A percentile compares a stretch with the other conserved stretches of the same genome.
These are phyloP conservation scores for Hirundichthys speculiger DNA, from an alignment of 2,113 vertebrate species.

Conservation along the genomic window DNA sequence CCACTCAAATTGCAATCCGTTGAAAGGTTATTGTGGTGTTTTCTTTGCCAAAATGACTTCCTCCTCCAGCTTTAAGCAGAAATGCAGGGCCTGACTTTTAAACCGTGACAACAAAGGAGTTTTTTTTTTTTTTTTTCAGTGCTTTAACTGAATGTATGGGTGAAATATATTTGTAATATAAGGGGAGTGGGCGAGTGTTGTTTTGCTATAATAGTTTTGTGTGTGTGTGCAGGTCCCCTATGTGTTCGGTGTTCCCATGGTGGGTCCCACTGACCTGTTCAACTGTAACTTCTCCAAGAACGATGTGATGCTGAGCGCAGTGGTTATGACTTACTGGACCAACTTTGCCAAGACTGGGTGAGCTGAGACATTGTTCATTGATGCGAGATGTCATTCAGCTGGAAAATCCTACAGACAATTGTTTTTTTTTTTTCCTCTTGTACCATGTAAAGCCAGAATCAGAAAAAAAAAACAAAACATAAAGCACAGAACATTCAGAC, in stretches of 20 bases:
- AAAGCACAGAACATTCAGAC: constrained; percentile 1
- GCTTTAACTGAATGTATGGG: neutral
- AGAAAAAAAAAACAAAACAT: constrained; percentile 24
- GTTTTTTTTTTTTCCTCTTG: constrained; percentile 5
- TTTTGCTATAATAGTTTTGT: no score
- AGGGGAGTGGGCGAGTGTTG: no score
- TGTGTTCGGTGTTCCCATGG: constrained; percentile 96
- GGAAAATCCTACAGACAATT: constrained; percentile 4
- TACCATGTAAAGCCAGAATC: constrained; percentile 6
- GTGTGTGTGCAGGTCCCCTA: constrained; percentile 85
- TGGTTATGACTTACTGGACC: constrained; percentile 99
- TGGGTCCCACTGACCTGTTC: constrained; percentile 93
- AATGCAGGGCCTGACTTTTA: neutral
- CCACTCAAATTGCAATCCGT: no score
- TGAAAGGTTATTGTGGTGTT: neutral
- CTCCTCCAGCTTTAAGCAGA: neutral
- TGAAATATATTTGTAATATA: no score
- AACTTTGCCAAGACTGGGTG: constrained; percentile 99
- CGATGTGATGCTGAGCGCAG: constrained; percentile 96
- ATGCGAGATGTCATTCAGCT: constrained; percentile 16
- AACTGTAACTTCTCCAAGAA: constrained; percentile 99
- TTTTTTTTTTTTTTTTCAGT: no score
- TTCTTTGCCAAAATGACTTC: neutral
- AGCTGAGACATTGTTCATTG: constrained; percentile 51
- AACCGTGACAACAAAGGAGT: neutral